Evolutionary conservation across 2,113 vertebrate species (phyloP).

Genomic region (Cinclus cinclus): DNA sequence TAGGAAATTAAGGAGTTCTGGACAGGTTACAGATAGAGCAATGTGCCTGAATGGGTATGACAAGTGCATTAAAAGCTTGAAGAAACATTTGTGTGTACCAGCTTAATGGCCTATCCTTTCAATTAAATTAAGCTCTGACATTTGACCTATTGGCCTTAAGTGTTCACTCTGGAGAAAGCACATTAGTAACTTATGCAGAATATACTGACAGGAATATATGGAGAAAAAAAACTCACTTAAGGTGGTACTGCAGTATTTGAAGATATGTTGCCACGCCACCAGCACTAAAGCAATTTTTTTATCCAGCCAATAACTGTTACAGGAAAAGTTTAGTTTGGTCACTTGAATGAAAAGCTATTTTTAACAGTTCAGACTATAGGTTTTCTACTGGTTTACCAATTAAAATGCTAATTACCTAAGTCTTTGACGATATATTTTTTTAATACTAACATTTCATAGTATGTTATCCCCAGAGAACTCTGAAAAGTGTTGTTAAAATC

Average conservation of each 20-base stretch:
- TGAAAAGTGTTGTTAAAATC: not conserved
- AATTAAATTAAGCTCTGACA: not conserved
- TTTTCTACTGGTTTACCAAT: not conserved
- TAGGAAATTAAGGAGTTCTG: not conserved
- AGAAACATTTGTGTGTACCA: not conserved
- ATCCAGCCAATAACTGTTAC: not conserved
- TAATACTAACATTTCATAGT: not conserved
- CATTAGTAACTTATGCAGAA: not conserved
- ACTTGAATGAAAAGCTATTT: not conserved
- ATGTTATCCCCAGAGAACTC: not conserved
- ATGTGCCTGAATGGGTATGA: not conserved
- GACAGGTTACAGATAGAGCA: not conserved
- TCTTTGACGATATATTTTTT: not conserved
- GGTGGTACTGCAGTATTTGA: not conserved
- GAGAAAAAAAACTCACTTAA: not conserved
- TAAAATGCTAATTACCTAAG: not conserved
- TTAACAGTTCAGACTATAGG: not conserved
- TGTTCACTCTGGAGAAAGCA: not conserved
- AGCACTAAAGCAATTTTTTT: not conserved
- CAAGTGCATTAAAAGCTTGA: not conserved
- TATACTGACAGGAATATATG: not conserved
- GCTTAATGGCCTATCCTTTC: not conserved
- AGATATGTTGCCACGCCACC: conserved; percentile 22
- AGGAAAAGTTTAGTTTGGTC: not conserved
- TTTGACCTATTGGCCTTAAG: not conserved